Conservation (phyloP, 1,140 invertebrate genomes). For the Panagrolaimus sp. region DNA sequence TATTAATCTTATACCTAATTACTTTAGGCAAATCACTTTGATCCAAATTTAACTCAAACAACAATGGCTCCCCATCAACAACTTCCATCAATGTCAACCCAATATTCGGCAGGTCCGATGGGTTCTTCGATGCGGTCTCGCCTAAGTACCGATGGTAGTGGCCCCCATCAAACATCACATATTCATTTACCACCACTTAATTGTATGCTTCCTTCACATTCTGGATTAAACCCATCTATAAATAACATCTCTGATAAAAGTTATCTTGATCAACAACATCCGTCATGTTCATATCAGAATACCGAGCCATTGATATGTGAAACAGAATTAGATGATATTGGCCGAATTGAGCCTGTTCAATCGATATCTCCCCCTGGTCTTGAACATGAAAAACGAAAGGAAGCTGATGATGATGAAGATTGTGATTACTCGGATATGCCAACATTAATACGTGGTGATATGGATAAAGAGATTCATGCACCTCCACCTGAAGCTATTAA, state of each 20-base stretch:
- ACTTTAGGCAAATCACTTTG: background rate
- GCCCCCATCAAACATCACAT: background rate
- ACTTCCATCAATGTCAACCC: slow-evolving; percentile 7
- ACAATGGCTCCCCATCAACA: background rate
- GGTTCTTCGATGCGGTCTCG: background rate
- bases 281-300: background rate
- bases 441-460: slow-evolving; percentile 32
- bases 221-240: slow-evolving; percentile 15
- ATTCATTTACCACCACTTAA: background rate
- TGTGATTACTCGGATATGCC: slow-evolving; percentile 45
- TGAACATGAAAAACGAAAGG: no score
- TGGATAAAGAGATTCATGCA: background rate
- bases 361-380: no score
- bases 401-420: background rate
- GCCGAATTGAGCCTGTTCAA: background rate
- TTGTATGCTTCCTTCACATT: background rate
- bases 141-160: background rate
- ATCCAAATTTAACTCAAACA: background rate
- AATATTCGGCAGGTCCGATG: background rate
- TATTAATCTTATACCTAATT: background rate
- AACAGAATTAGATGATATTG: slow-evolving; percentile 18
- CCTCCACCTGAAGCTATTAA: background rate
- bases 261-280: slow-evolving; percentile 20
- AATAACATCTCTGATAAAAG: background rate
- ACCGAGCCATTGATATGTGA: background rate